Evolutionary conservation across 1,140 invertebrate genomes (phyloP).

Genomic region (Hesperophylax magnus): DNA sequence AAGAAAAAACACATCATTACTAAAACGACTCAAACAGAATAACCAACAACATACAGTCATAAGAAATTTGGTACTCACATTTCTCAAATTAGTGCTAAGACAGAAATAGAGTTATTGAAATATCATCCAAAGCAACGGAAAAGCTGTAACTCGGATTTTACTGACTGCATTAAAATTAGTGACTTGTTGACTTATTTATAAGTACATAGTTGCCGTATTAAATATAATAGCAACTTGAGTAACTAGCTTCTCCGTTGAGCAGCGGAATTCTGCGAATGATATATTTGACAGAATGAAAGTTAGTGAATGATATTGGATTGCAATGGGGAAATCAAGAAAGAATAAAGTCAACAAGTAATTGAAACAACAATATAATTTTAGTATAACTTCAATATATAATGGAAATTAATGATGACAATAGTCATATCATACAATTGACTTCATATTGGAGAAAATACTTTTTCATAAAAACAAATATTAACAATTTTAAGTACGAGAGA

Average conservation of each 20-base stretch:
- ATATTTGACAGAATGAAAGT: too few species aligned
- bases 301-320: too few species aligned
- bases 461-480: slow-evolving; percentile 23
- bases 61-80: slow-evolving; percentile 16
- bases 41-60: neutral
- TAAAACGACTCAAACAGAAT: neutral
- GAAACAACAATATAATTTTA: slow-evolving; percentile 40
- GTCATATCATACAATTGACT: slow-evolving; percentile 11
- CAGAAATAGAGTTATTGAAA: neutral
- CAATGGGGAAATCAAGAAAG: neutral
- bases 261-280: too few species aligned
- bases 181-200: too few species aligned
- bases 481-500: slow-evolving; percentile 8
- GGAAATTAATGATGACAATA: neutral
- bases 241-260: too few species aligned
- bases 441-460: slow-evolving; percentile 17
- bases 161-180: too few species aligned
- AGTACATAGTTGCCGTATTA: too few species aligned
- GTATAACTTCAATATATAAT: slow-evolving; percentile 38
- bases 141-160: too few species aligned
- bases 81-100: slow-evolving; percentile 2
- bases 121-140: too few species aligned
- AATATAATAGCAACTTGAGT: too few species aligned
- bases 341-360: slow-evolving; percentile 27
- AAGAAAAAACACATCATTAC: too few species aligned